These are phyloP conservation scores for Pseudoatta argentina DNA, from an alignment of 1,140 invertebrate species.

Conservation along the genomic window DNA sequence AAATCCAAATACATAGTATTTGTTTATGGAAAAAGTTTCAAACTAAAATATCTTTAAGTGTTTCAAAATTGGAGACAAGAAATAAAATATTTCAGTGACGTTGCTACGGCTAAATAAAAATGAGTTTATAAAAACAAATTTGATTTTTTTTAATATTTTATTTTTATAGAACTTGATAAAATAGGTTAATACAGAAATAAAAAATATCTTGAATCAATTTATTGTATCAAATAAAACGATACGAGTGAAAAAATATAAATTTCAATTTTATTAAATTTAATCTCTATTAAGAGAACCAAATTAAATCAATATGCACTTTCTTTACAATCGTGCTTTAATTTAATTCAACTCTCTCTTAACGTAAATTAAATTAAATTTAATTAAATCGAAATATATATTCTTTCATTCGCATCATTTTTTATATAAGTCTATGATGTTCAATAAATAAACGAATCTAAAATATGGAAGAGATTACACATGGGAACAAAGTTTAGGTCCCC, in stretches of 20 bases:
- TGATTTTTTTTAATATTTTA: neutral
- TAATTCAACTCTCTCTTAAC: neutral
- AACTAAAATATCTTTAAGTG: too few relatives aligned
- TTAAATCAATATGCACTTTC: neutral
- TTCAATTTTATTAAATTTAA: neutral
- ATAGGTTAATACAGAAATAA: neutral
- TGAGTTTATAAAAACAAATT: neutral
- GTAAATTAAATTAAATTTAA: neutral
- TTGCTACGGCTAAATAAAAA: neutral
- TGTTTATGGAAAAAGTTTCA: too few relatives aligned
- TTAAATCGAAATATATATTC: neutral
- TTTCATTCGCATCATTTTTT: neutral
- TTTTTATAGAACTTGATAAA: neutral
- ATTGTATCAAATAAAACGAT: neutral
- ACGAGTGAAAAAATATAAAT: neutral
- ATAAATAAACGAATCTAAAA: constrained; percentile 16
- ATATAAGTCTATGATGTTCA: neutral
- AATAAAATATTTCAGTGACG: too few relatives aligned
- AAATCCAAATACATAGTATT: too few relatives aligned
- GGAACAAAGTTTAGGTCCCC: constrained; percentile 16
- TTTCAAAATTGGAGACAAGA: too few relatives aligned
- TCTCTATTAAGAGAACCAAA: neutral
- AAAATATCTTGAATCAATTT: constrained; percentile 1
- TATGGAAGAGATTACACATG: constrained; percentile 26
- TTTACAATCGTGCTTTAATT: neutral